A percentile compares a stretch with the other conserved stretches of the same genome.
Conservation (phyloP, 2,797 vertebrate genomes). For the Chiloscyllium punctatum region DNA sequence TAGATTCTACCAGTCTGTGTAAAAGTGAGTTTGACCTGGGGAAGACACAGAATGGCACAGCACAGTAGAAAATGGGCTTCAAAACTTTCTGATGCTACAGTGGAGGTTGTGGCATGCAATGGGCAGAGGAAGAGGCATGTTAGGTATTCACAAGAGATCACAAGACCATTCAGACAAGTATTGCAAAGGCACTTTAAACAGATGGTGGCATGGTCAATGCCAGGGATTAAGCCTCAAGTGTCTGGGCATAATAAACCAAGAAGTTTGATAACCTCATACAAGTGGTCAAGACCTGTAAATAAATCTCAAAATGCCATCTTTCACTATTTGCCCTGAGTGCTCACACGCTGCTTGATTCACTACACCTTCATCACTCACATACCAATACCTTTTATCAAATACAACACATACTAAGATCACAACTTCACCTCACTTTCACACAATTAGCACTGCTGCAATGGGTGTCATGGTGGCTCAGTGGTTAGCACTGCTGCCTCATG, state of each 20-base stretch:
- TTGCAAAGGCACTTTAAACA: neutral
- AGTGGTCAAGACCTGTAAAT: neutral
- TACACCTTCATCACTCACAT: neutral
- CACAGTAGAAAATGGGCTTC: neutral
- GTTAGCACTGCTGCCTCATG: no score
- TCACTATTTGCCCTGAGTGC: neutral
- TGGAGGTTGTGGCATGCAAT: neutral
- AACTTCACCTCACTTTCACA: neutral
- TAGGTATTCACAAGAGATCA: neutral
- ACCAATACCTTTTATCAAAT: neutral
- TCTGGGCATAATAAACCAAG: neutral
- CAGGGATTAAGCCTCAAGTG: neutral
- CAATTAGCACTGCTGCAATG: neutral
- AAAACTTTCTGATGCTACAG: neutral
- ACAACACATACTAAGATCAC: neutral
- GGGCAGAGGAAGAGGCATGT: neutral
- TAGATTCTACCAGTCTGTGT: no score
- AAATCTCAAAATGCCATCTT: neutral
- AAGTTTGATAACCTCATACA: neutral
- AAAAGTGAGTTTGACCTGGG: no score
- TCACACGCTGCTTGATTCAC: neutral
- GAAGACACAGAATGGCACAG: no score
- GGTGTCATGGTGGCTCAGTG: no score
- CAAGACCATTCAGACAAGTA: neutral
- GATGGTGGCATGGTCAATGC: neutral